Evolutionary conservation across 2,797 vertebrate genomes (phyloP).

Genomic region (Rachycentron canadum): DNA sequence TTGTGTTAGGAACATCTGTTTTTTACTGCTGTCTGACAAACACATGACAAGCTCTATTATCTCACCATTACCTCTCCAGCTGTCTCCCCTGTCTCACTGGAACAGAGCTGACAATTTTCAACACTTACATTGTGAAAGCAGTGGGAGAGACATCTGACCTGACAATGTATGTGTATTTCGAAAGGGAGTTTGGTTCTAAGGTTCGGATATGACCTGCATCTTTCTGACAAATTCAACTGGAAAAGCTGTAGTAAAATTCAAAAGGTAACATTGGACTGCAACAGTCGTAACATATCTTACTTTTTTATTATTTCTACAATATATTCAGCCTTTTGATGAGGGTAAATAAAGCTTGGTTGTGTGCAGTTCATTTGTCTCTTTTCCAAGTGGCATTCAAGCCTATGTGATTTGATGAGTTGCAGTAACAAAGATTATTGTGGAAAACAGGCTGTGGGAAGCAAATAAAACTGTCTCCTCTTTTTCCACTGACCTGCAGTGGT

Average conservation of each 20-base stretch:
- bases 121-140: conserved; percentile 56
- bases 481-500: conserved; percentile 93
- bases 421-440: conserved; percentile 5
- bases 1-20: conserved; percentile 65
- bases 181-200: conserved; percentile 14
- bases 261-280: background rate
- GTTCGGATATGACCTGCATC: background rate
- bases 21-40: conserved; percentile 67
- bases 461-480: background rate
- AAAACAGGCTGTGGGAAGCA: conserved; percentile 15
- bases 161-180: conserved; percentile 32
- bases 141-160: conserved; percentile 35
- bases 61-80: conserved; percentile 75
- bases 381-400: conserved; percentile 9
- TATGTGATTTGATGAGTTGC: background rate
- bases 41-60: conserved; percentile 77
- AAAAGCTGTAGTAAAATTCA: conserved; percentile 4
- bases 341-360: background rate
- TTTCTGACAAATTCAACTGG: conserved; percentile 8
- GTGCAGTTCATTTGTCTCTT: background rate
- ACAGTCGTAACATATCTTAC: background rate
- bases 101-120: conserved; percentile 58
- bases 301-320: background rate
- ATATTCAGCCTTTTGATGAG: background rate
- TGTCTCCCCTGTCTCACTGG: conserved; percentile 59